Evolutionary conservation across 2,113 vertebrate species (phyloP).

Genomic region (Arizona elegans): DNA sequence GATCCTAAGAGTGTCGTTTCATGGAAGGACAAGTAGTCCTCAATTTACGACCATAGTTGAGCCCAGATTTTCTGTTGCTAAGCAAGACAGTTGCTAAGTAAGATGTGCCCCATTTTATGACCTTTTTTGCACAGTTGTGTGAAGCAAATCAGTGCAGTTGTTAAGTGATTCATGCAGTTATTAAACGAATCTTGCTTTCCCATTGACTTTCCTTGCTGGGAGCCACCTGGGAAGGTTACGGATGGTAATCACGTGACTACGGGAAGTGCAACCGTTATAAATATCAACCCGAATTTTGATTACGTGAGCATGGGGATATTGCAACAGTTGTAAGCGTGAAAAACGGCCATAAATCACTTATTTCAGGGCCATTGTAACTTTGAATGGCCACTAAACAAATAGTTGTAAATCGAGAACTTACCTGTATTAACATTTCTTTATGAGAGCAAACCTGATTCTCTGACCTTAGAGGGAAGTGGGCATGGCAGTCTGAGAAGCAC

Average conservation of each 20-base stretch:
- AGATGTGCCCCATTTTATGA: not conserved
- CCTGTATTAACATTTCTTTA: not conserved
- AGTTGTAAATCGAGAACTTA: not conserved
- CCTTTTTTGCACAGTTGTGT: not conserved
- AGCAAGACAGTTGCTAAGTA: not conserved
- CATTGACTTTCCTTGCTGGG: not conserved
- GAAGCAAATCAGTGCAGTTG: not conserved
- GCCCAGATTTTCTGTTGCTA: not conserved
- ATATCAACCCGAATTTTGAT: not conserved
- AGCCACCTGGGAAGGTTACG: not conserved
- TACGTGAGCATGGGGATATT: not conserved
- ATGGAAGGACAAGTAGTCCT: not conserved
- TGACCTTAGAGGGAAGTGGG: not conserved
- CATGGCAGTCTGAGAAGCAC: not conserved
- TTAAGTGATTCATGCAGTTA: not conserved
- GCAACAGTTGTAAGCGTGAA: not conserved
- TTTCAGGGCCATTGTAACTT: not conserved
- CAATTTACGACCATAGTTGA: not conserved
- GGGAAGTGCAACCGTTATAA: not conserved
- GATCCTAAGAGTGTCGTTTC: not conserved
- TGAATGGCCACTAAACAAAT: not conserved
- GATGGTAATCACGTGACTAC: not conserved
- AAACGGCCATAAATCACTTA: not conserved
- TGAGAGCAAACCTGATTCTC: not conserved
- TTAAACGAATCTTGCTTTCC: not conserved